Conservation (phyloP, 2,797 vertebrate genomes). For the Oreonectes daqikongensis region DNA sequence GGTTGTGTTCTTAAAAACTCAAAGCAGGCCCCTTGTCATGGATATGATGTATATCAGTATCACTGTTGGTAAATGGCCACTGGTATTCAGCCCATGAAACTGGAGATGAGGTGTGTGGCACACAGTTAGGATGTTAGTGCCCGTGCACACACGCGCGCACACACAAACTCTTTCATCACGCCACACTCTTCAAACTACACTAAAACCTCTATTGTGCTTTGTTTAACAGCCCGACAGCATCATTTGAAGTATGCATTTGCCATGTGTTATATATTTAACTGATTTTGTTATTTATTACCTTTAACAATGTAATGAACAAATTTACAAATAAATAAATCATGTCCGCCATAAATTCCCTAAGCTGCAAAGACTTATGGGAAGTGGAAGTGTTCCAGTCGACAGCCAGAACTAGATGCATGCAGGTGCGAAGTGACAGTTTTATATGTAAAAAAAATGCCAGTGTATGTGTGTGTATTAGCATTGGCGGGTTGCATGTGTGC, state of each 20-base stretch:
- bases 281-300: constrained; percentile 25
- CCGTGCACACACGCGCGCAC: constrained; percentile 37
- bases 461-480: constrained; percentile 20
- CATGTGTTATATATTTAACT: constrained; percentile 10
- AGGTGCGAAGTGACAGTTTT: constrained; percentile 58
- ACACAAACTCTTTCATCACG: constrained; percentile 46
- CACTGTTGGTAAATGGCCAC: constrained; percentile 61
- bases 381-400: constrained; percentile 24
- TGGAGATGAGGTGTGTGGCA: constrained; percentile 60
- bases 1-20: constrained; percentile 31
- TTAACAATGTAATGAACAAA: constrained; percentile 23
- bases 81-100: constrained; percentile 63
- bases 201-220: constrained; percentile 14
- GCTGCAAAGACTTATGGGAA: constrained; percentile 38
- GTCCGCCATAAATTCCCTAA: background rate
- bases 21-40: constrained; percentile 59
- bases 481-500: constrained; percentile 43
- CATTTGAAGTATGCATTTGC: constrained; percentile 8
- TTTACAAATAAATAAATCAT: constrained; percentile 26
- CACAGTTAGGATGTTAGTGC: constrained; percentile 54
- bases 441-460: constrained; percentile 48
- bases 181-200: constrained; percentile 12
- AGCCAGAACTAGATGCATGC: constrained; percentile 55
- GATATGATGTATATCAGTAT: constrained; percentile 66
- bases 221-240: background rate